phyloP scores from a whole-genome alignment of 1,140 invertebrate genomes.

The Drosophila pandora region DNA sequence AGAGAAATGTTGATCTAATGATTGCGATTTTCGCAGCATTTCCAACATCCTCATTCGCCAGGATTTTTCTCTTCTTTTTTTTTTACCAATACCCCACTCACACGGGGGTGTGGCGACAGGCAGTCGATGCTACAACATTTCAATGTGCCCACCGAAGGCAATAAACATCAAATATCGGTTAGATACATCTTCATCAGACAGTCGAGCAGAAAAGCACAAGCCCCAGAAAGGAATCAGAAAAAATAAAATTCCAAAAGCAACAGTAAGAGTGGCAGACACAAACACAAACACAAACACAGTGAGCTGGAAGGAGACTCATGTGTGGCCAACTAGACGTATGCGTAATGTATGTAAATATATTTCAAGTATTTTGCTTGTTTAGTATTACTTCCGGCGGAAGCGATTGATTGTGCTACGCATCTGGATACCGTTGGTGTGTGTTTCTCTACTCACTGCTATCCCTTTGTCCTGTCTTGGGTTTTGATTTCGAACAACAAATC shows the following conservation, averaged over 20 bases:
- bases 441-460: slow-evolving; percentile 5
- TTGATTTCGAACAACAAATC: slow-evolving; percentile 75
- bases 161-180: slow-evolving; percentile 81
- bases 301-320: slow-evolving; percentile 16
- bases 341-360: slow-evolving; percentile 81
- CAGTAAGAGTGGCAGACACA: slow-evolving; percentile 27
- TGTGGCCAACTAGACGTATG: slow-evolving; percentile 70
- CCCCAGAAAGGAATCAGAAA: slow-evolving; percentile 3
- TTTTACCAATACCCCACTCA: slow-evolving; percentile 14
- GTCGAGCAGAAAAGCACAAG: slow-evolving; percentile 31
- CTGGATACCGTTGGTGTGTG: slow-evolving; percentile 37
- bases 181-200: slow-evolving; percentile 79
- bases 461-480: slow-evolving; percentile 41
- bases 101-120: background rate
- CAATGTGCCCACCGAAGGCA: slow-evolving; percentile 64
- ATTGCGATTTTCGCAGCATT: slow-evolving; percentile 51
- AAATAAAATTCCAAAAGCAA: slow-evolving; percentile 13
- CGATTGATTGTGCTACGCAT: slow-evolving; percentile 74
- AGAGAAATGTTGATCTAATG: slow-evolving; percentile 57
- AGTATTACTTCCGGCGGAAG: slow-evolving; percentile 77
- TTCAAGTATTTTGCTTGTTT: slow-evolving; percentile 79
- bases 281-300: slow-evolving; percentile 29
- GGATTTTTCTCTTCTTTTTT: slow-evolving; percentile 10
- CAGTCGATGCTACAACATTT: slow-evolving; percentile 52
- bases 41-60: slow-evolving; percentile 14